Evolutionary conservation across 1,140 invertebrate species (phyloP), one percentile per base, ranked within the genome.

Genomic region (Temnothorax longispinosus): DNA sequence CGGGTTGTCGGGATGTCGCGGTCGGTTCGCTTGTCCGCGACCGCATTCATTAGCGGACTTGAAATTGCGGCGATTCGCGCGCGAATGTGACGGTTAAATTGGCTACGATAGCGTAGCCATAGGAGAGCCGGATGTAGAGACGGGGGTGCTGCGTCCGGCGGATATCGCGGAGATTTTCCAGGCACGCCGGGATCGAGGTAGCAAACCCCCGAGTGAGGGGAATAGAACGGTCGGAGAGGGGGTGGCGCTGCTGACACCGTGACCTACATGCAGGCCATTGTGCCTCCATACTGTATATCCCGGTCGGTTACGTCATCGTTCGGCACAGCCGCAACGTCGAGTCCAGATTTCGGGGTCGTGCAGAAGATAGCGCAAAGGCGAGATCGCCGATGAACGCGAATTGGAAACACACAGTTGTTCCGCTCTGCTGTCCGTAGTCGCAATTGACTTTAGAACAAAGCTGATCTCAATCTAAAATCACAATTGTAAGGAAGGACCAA

Each of bases 261-360:
- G 89, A 91, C 89, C 89, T 78, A 88, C 86, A 91, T 91, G 87
- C 88, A 76, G 81, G 88, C 89, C 89, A 88, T 91, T 89, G 86
- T 91, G 81, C 86, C 81, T 41, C 27, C 85, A 52, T 41, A 27
- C 76, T 56, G 77, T 89, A 75, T 44, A 75, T 78, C 87, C 78
- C 67, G 50, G 65, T 87, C 62, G 62, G 77, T 89, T 89, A 77
- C 89, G 89, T 89, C 88, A 87, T 88, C 86, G 67, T 50, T 69
- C 78, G 50, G 41, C 47, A 76, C 62, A 72, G 69, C 64, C 86
- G 56, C 80, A 72, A 47, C 47, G 74, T 87, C 78, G 62, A 21
- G 32, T 74, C 38, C 11, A 41, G 54, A 84, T 84, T 84, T 84
- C 41, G 69, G 67, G 27, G 62, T 58, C 27, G n/a, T 15, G 52